Evolutionary conservation across 2,888 invertebrate species (phyloP).

Genomic region (Rhodophaea formosa): DNA sequence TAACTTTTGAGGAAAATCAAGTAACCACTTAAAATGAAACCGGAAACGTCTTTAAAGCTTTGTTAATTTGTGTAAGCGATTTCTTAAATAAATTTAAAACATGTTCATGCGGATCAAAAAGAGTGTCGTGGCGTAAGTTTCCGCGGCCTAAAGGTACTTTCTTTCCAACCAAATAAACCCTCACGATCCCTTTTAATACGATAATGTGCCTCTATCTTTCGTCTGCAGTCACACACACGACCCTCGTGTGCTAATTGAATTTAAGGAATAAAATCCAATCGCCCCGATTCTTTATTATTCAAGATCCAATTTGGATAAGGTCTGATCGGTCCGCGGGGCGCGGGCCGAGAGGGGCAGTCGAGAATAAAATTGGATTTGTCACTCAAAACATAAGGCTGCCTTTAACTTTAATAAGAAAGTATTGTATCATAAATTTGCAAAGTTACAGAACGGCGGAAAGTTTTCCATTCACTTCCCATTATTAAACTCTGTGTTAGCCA

Average conservation of each 20-base stretch:
- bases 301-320: slow-evolving; percentile 83
- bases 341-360: slow-evolving; percentile 66
- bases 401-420: slow-evolving; percentile 52
- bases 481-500: slow-evolving; percentile 16
- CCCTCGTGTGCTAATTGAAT: slow-evolving; percentile 82
- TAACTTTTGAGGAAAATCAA: not conserved
- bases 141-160: slow-evolving; percentile 23
- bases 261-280: slow-evolving; percentile 83
- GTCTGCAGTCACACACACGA: slow-evolving; percentile 78
- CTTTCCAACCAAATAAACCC: slow-evolving; percentile 49
- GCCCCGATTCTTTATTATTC: slow-evolving; percentile 82
- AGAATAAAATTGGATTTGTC: slow-evolving; percentile 81
- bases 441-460: slow-evolving; percentile 23
- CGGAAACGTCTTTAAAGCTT: not conserved
- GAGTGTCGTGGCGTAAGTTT: slow-evolving; percentile 15
- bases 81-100: slow-evolving; percentile 10
- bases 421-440: slow-evolving; percentile 30
- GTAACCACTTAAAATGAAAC: not conserved
- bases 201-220: slow-evolving; percentile 78
- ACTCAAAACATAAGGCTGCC: slow-evolving; percentile 80
- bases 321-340: slow-evolving; percentile 74
- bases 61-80: not conserved
- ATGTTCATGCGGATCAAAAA: slow-evolving; percentile 7
- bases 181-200: slow-evolving; percentile 74
- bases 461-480: slow-evolving; percentile 19